These are phyloP conservation scores for Alsophila aescularia DNA, from an alignment of 2,888 invertebrate genomes.

Conservation along the genomic window DNA sequence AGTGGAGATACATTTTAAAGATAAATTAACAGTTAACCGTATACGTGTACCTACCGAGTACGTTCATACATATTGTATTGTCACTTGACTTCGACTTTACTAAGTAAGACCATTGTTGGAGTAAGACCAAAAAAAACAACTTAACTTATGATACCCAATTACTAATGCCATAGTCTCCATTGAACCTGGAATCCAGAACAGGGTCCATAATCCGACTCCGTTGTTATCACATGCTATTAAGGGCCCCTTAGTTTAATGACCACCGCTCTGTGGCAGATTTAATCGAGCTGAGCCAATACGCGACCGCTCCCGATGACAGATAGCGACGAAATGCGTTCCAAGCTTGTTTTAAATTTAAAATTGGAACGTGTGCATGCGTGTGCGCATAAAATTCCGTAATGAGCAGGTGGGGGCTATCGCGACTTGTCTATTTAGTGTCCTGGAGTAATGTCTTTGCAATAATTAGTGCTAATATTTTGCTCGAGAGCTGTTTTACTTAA, in stretches of 20 bases:
- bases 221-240: conserved; percentile 65
- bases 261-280: conserved; percentile 70
- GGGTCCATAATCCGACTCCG: conserved; percentile 3
- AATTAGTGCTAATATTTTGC: conserved; percentile 63
- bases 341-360: conserved; percentile 64
- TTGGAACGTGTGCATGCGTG: conserved; percentile 52
- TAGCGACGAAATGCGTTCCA: conserved; percentile 68
- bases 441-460: conserved; percentile 52
- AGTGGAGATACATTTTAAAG: too few species aligned
- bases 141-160: too few species aligned
- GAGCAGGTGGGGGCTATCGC: conserved; percentile 71
- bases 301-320: conserved; percentile 77
- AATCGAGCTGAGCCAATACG: conserved; percentile 62
- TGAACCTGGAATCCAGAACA: conserved; percentile 42
- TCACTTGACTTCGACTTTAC: too few species aligned
- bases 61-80: too few species aligned
- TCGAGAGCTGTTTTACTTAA: conserved; percentile 33
- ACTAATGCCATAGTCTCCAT: too few species aligned
- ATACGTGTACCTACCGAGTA: too few species aligned
- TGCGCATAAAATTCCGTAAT: conserved; percentile 64
- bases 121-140: too few species aligned
- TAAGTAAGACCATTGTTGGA: too few species aligned
- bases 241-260: conserved; percentile 71
- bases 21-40: too few species aligned
- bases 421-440: conserved; percentile 71